phyloP scores from a whole-genome alignment of 2,888 invertebrate species.

The Tetragonisca angustula region DNA sequence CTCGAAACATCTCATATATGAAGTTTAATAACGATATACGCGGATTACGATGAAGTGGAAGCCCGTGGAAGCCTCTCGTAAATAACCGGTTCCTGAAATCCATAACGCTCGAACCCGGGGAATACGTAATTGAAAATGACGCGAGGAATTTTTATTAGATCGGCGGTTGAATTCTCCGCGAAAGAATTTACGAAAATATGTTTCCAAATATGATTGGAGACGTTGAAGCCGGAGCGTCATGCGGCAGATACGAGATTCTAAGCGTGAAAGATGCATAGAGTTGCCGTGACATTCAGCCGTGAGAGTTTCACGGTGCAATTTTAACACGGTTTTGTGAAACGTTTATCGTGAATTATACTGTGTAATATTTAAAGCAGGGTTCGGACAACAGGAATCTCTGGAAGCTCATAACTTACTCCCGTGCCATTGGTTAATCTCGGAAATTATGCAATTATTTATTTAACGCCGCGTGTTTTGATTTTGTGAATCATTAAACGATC shows the following conservation, averaged over 20 bases:
- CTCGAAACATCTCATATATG: background rate
- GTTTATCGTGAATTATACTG: too few species aligned
- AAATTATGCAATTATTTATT: background rate
- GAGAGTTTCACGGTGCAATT: background rate
- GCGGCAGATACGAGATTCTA: background rate
- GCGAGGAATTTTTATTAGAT: background rate
- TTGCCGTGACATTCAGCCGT: background rate
- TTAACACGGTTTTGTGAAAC: background rate
- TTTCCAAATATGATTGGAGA: background rate
- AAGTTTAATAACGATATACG: conserved; percentile 17
- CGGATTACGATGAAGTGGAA: background rate
- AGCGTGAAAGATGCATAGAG: too few species aligned
- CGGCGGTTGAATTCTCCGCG: background rate
- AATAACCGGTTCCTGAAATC: background rate
- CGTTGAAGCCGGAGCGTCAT: background rate
- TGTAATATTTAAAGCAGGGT: background rate
- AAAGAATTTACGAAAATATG: background rate
- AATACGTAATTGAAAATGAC: background rate
- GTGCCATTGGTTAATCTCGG: background rate
- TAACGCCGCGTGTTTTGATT: background rate
- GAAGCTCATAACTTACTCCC: background rate
- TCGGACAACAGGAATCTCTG: background rate
- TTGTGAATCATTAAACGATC: conserved; percentile 31
- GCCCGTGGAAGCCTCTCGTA: background rate
- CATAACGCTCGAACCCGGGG: conserved; percentile 2